Evolutionary conservation across 2,888 invertebrate species (phyloP).

Genomic region (Dicranocentrus wangi): DNA sequence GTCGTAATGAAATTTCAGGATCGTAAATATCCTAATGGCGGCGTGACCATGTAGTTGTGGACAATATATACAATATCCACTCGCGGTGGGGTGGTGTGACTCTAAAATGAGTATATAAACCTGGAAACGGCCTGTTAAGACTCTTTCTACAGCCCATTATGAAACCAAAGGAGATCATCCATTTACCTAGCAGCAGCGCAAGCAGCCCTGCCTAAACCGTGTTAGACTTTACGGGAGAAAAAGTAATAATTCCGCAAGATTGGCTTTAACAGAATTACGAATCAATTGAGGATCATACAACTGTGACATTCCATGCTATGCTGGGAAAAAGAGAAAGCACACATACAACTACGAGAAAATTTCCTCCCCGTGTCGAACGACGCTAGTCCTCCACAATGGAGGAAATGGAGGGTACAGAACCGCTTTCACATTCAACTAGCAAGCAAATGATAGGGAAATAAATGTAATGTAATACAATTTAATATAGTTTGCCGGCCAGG

Average conservation of each 20-base stretch:
- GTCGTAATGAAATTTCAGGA: constrained; percentile 47
- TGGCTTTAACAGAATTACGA: constrained; percentile 35
- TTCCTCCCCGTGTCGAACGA: no score
- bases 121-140: background rate
- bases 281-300: constrained; percentile 49
- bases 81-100: background rate
- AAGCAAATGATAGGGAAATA: background rate
- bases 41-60: constrained; percentile 1
- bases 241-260: constrained; percentile 40
- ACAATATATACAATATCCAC: background rate
- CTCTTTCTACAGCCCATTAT: constrained; percentile 32
- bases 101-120: constrained; percentile 2
- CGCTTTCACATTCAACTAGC: background rate
- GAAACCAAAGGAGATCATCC: constrained; percentile 31
- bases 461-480: no score
- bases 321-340: no score
- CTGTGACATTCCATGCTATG: constrained; percentile 44
- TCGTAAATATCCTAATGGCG: constrained; percentile 47
- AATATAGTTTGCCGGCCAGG: no score
- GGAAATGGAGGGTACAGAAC: background rate
- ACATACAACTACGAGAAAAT: no score
- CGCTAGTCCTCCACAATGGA: background rate
- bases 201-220: constrained; percentile 26
- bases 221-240: constrained; percentile 14
- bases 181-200: constrained; percentile 22